phyloP scores from a whole-genome alignment of 2,113 vertebrate genomes.

The Thamnophis sirtalis region DNA sequence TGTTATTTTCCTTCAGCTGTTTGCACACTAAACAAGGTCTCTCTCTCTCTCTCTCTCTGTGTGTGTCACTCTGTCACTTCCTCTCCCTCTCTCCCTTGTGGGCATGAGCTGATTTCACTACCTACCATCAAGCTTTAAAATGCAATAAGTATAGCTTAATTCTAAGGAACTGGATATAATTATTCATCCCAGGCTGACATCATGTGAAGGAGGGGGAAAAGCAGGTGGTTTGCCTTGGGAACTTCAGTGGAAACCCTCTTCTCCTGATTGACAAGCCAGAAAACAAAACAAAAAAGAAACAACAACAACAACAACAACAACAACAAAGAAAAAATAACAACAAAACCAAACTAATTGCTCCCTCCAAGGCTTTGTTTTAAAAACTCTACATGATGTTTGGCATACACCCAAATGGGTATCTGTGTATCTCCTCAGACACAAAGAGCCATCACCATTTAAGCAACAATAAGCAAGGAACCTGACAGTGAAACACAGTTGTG shows the following conservation, averaged over 20 bases:
- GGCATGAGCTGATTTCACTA: neutral
- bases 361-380: neutral
- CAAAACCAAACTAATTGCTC: neutral
- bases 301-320: neutral
- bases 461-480: neutral
- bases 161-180: neutral
- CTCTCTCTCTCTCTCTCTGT: no score
- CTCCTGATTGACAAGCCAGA: neutral
- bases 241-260: neutral
- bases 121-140: neutral
- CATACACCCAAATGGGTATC: neutral
- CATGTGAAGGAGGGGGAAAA: no score
- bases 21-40: neutral
- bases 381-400: neutral
- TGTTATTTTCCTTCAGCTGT: slow-evolving; percentile 31
- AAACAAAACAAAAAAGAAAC: neutral
- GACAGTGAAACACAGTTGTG: neutral
- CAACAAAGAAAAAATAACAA: neutral
- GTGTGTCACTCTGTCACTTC: neutral
- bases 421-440: neutral
- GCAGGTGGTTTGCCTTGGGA: neutral
- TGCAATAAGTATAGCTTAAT: neutral
- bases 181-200: slow-evolving; percentile 1
- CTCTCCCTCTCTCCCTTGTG: neutral
- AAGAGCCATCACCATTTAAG: neutral